Percentiles rank a stretch among this genome's conserved stretches.
Evolutionary conservation across 1,140 invertebrate species (phyloP).

Genomic region (Steinernema khuongi): DNA sequence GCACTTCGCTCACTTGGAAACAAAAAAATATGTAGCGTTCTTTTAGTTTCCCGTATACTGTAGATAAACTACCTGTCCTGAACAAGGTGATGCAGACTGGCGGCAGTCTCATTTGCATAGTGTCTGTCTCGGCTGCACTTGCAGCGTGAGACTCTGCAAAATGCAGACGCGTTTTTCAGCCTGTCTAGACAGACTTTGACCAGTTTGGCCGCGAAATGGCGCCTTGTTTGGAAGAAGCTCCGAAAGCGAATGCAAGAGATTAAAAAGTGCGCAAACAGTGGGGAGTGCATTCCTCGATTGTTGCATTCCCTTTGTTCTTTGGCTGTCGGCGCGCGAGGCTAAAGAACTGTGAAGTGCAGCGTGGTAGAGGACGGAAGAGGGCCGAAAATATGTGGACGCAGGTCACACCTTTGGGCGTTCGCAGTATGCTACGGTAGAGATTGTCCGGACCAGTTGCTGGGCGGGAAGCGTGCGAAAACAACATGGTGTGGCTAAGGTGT

Average conservation of each 20-base stretch:
- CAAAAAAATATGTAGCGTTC: background rate
- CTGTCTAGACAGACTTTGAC: too few species aligned
- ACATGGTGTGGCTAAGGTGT: too few species aligned
- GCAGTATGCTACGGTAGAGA: too few species aligned
- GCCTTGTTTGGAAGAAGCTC: background rate
- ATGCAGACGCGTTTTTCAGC: too few species aligned
- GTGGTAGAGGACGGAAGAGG: background rate
- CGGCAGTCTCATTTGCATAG: too few species aligned
- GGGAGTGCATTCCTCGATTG: background rate
- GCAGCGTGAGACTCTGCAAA: too few species aligned
- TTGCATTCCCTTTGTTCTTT: background rate
- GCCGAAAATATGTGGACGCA: background rate
- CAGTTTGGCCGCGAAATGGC: background rate
- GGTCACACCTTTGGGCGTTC: too few species aligned
- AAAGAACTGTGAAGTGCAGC: background rate
- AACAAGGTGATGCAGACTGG: too few species aligned
- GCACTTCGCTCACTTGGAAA: background rate
- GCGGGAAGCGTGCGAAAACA: too few species aligned
- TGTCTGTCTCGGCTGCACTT: too few species aligned
- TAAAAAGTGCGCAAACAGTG: background rate
- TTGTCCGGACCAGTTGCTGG: too few species aligned
- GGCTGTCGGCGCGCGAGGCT: background rate
- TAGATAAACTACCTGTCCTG: background rate
- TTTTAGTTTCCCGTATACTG: background rate
- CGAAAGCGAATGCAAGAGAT: background rate